Evolutionary conservation across 2,797 vertebrate species (phyloP).

Genomic region (Scleropages formosus): DNA sequence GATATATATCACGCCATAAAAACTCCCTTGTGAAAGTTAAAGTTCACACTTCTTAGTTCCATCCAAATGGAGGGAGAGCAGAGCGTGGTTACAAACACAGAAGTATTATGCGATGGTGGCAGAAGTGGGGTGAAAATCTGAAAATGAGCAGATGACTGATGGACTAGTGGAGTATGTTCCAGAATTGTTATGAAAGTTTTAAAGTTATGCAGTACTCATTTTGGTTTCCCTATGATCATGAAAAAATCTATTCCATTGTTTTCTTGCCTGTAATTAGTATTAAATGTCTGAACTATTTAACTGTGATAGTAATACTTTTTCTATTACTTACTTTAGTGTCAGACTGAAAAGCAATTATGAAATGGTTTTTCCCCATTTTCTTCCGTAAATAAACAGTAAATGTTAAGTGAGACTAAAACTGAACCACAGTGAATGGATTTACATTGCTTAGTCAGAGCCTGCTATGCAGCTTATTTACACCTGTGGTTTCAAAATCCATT

Average conservation of each 20-base stretch:
- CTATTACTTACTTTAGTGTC: no score
- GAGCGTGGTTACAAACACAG: constrained; percentile 20
- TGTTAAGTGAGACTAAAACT: no score
- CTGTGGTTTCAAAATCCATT: no score
- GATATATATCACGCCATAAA: neutral
- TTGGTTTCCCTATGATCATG: constrained; percentile 7
- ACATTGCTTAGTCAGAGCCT: no score
- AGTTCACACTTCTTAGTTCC: constrained; percentile 16
- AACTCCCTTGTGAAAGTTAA: neutral
- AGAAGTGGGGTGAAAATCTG: neutral
- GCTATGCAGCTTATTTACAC: no score
- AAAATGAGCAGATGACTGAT: constrained; percentile 31
- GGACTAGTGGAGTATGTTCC: constrained; percentile 1
- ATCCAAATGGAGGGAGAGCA: neutral
- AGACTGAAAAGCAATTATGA: no score
- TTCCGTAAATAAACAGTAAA: no score
- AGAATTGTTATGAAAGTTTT: constrained; percentile 2
- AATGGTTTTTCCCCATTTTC: no score
- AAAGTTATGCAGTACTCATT: constrained; percentile 18
- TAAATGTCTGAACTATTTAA: neutral
- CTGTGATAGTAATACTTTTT: no score
- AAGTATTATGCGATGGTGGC: neutral
- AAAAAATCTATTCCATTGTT: constrained; percentile 16
- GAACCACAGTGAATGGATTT: no score
- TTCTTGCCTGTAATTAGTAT: constrained; percentile 3